These are phyloP conservation scores for Asbolus verrucosus DNA, from an alignment of 1,140 invertebrate genomes.

Conservation along the genomic window DNA sequence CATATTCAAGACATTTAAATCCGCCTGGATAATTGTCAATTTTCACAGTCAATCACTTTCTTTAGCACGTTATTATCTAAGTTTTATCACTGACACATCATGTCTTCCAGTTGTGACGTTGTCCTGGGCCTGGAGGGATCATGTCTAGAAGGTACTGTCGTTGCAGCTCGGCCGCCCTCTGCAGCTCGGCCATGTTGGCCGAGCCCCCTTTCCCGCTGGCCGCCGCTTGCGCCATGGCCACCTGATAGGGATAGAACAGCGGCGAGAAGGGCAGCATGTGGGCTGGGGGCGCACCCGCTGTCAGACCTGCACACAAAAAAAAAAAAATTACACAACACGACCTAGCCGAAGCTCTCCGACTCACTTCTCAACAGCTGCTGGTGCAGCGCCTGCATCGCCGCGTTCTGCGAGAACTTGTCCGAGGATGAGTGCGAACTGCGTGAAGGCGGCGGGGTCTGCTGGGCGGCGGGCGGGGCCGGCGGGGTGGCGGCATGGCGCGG, in stretches of 20 bases:
- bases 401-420: conserved; percentile 75
- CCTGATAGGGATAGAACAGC: conserved; percentile 86
- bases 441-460: conserved; percentile 60
- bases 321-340: conserved; percentile 48
- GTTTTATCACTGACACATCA: conserved; percentile 59
- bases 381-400: conserved; percentile 84
- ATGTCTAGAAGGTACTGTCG: conserved; percentile 96
- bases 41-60: conserved; percentile 38
- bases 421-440: conserved; percentile 65
- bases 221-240: conserved; percentile 73
- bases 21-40: conserved; percentile 22
- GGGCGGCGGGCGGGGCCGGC: conserved; percentile 61
- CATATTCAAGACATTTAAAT: conserved; percentile 41
- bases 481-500: conserved; percentile 67
- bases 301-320: conserved; percentile 61
- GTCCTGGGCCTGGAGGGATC: conserved; percentile 78
- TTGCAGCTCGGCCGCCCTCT: conserved; percentile 89
- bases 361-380: conserved; percentile 81
- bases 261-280: conserved; percentile 89
- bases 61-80: conserved; percentile 45
- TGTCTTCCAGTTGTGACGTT: conserved; percentile 65
- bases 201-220: conserved; percentile 61
- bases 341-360: conserved; percentile 29
- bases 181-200: conserved; percentile 78
- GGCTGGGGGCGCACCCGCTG: conserved; percentile 70